Percentiles rank a stretch among this genome's conserved stretches.
Conservation (phyloP, 1,140 invertebrate genomes). For the Trachymyrmex septentrionalis region DNA sequence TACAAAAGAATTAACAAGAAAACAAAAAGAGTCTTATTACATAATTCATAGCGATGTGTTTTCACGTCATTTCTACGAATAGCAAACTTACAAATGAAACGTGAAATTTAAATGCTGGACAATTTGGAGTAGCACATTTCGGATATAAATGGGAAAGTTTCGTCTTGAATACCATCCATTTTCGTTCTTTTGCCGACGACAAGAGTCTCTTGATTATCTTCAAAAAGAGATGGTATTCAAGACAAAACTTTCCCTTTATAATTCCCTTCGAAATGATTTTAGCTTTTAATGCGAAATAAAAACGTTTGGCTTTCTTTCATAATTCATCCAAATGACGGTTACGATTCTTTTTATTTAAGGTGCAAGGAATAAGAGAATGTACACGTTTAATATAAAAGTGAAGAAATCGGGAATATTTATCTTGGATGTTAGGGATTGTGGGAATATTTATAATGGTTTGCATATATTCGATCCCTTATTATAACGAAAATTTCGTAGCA, state of each 20-base stretch:
- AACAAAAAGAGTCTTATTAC: background rate
- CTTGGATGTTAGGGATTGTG: background rate
- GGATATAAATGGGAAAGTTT: slow-evolving; percentile 4
- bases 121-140: slow-evolving; percentile 17
- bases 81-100: slow-evolving; percentile 28
- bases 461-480: background rate
- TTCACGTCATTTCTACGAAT: slow-evolving; percentile 5
- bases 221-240: background rate
- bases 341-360: background rate
- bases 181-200: slow-evolving; percentile 1
- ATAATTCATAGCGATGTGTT: background rate
- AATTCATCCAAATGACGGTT: background rate
- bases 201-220: background rate
- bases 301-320: background rate
- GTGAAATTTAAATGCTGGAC: slow-evolving; percentile 25
- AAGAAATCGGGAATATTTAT: background rate
- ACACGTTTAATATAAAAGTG: background rate
- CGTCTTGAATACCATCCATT: background rate
- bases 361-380: background rate
- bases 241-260: background rate
- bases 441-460: background rate
- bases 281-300: background rate
- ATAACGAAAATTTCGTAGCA: background rate
- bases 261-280: background rate
- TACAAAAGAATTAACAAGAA: background rate